These are phyloP conservation scores for Trichonephila clavipes DNA, from an alignment of 1,140 invertebrate species.

Conservation along the genomic window DNA sequence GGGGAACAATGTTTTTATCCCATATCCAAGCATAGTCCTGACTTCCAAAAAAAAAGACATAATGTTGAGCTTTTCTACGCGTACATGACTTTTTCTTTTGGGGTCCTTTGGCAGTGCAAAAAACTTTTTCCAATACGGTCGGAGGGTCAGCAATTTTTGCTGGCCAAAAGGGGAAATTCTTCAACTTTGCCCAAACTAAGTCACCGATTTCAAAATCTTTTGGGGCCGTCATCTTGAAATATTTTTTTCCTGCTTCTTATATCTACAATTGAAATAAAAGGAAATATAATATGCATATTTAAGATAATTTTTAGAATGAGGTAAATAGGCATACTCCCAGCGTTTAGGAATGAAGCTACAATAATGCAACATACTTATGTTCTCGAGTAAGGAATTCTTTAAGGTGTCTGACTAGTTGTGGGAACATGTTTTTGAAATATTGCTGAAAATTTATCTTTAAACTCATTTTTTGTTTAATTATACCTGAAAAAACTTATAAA, in stretches of 20 bases:
- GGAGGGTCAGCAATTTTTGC: constrained; percentile 80
- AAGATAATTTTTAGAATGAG: background rate
- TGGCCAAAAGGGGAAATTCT: constrained; percentile 80
- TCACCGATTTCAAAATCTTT: background rate
- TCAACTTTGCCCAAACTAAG: constrained; percentile 80
- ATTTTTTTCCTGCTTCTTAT: background rate
- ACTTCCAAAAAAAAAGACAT: constrained; percentile 93
- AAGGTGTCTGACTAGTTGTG: no score
- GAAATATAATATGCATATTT: background rate
- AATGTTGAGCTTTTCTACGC: background rate
- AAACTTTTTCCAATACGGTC: constrained; percentile 39
- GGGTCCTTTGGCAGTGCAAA: no score
- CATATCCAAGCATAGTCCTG: constrained; percentile 86
- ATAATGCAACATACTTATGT: no score
- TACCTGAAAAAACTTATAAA: no score
- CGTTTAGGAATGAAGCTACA: background rate
- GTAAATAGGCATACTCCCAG: background rate
- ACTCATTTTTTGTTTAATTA: no score
- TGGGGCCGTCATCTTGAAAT: background rate
- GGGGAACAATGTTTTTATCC: constrained; percentile 90
- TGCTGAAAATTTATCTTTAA: no score
- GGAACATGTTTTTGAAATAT: no score
- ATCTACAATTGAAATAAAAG: background rate
- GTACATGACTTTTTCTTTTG: background rate
- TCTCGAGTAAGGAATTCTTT: no score